These are phyloP conservation scores for Carlito syrichta DNA, from an alignment of 2,113 vertebrate genomes.

Conservation along the genomic window DNA sequence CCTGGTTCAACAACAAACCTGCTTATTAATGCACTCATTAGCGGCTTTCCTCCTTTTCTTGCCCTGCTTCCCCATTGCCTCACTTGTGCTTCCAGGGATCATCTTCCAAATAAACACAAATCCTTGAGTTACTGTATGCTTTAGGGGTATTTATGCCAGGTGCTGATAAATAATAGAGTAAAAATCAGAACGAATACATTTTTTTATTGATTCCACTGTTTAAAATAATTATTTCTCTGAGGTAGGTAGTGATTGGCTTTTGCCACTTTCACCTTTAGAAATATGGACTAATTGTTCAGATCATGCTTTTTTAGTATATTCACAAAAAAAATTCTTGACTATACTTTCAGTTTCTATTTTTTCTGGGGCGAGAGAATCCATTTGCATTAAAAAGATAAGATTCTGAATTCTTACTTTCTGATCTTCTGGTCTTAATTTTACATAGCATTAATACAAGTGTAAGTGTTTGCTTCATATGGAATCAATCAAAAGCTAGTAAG, in stretches of 20 bases:
- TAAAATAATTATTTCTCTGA: not conserved
- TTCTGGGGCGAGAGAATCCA: rapidly evolving
- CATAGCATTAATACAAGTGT: not conserved
- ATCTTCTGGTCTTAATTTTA: not conserved
- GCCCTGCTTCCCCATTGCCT: not conserved
- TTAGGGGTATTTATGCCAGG: not conserved
- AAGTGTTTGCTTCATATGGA: not conserved
- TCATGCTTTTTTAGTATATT: not conserved
- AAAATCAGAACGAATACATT: not conserved
- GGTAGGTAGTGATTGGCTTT: not conserved
- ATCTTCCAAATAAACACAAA: not conserved
- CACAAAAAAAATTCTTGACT: not conserved
- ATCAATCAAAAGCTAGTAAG: not conserved
- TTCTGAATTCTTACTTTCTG: not conserved
- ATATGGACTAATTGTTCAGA: not conserved
- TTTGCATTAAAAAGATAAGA: not conserved
- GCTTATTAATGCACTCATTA: not conserved
- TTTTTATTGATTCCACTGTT: not conserved
- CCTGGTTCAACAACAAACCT: not conserved
- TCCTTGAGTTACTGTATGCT: not conserved
- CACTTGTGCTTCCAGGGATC: not conserved
- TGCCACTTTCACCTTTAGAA: not conserved
- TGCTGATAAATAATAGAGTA: not conserved
- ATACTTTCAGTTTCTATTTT: not conserved
- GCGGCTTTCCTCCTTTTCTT: not conserved